A percentile compares a stretch with the other conserved stretches of the same genome.
phyloP scores from a whole-genome alignment of 1,140 invertebrate species.

The Proales similis region DNA sequence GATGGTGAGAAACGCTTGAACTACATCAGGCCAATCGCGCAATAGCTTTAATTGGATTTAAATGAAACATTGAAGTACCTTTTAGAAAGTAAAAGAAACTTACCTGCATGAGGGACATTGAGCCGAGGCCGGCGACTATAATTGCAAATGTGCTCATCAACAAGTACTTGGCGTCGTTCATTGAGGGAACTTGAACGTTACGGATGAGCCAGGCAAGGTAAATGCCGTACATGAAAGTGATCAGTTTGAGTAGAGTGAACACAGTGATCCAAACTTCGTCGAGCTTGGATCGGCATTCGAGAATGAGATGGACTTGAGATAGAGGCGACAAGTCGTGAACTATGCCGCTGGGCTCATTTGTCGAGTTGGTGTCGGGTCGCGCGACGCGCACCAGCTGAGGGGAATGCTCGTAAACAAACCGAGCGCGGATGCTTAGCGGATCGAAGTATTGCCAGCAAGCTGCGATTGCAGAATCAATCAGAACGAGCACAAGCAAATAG shows the following conservation, averaged over 20 bases:
- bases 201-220: constrained; percentile 44
- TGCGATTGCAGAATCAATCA: constrained; percentile 41
- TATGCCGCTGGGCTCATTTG: neutral
- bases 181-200: constrained; percentile 42
- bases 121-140: constrained; percentile 39
- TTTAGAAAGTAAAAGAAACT: neutral
- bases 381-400: too few species aligned
- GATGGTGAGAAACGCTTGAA: constrained; percentile 41
- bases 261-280: constrained; percentile 41
- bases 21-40: constrained; percentile 41
- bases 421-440: constrained; percentile 39
- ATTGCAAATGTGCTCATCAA: constrained; percentile 42
- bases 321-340: neutral
- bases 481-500: constrained; percentile 39
- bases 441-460: constrained; percentile 42
- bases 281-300: constrained; percentile 40
- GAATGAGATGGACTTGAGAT: constrained; percentile 33
- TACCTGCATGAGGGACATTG: constrained; percentile 40
- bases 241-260: constrained; percentile 42
- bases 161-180: constrained; percentile 43
- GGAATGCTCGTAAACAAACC: constrained; percentile 25
- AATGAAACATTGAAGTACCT: neutral
- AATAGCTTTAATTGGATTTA: constrained; percentile 33
- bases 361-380: neutral
- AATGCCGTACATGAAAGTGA: constrained; percentile 41